A percentile compares a stretch with the other conserved stretches of the same genome.
phyloP scores from a whole-genome alignment of 2,797 vertebrate genomes.

The Enteromius argenteus region DNA sequence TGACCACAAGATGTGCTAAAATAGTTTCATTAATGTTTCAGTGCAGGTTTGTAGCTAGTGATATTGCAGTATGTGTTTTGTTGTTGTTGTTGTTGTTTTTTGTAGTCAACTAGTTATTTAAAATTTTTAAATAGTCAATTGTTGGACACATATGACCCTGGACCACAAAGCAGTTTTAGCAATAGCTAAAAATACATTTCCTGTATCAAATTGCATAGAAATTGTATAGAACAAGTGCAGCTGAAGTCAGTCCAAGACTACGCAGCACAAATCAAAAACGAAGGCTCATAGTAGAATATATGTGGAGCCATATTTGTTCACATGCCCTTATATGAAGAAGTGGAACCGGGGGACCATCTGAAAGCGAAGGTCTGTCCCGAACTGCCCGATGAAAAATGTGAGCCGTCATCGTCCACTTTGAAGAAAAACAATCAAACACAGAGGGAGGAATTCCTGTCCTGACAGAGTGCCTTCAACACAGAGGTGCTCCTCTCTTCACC shows the following conservation, averaged over 20 bases:
- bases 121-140: neutral
- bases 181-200: no score
- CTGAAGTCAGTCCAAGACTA: neutral
- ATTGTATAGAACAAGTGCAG: neutral
- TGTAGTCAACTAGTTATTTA: neutral
- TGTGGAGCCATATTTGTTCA: slow-evolving; percentile 41
- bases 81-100: no score
- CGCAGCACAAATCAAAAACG: neutral
- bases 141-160: neutral
- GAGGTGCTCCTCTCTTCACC: slow-evolving; percentile 30
- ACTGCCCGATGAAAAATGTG: slow-evolving; percentile 50
- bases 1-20: slow-evolving; percentile 30
- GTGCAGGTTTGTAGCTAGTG: neutral
- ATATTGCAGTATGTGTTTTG: neutral
- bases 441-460: slow-evolving; percentile 55
- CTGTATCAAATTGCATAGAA: neutral
- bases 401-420: slow-evolving; percentile 57
- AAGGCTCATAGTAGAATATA: neutral
- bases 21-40: neutral
- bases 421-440: slow-evolving; percentile 57
- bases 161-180: no score
- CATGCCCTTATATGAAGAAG: slow-evolving; percentile 49
- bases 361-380: slow-evolving; percentile 42
- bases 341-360: slow-evolving; percentile 40
- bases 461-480: slow-evolving; percentile 48